phyloP scores from a whole-genome alignment of 2,888 invertebrate genomes.

The Syrphus vitripennis region DNA sequence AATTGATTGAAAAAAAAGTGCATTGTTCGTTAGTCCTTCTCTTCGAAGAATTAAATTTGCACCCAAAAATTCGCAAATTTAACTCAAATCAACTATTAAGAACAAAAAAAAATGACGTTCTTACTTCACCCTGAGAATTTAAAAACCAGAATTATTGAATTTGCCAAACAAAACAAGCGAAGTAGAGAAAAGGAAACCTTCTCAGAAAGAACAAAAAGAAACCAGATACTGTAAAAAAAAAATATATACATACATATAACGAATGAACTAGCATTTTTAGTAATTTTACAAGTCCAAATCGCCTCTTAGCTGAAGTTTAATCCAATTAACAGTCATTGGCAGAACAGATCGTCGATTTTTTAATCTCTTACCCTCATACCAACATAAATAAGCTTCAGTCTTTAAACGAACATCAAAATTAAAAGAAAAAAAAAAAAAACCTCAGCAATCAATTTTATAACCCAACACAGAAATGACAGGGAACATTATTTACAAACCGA shows the following conservation, averaged over 20 bases:
- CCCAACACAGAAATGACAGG: slow-evolving; percentile 37
- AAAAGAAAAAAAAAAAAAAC: background rate
- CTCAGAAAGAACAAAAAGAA: background rate
- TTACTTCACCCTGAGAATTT: background rate
- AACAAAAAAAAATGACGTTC: background rate
- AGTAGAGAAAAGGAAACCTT: background rate
- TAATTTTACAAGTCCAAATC: slow-evolving; percentile 52
- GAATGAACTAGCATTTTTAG: slow-evolving; percentile 5
- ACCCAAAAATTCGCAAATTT: background rate
- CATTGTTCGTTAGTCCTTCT: background rate
- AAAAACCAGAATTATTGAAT: background rate
- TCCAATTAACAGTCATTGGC: slow-evolving; percentile 69
- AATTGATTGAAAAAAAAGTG: too few relatives aligned
- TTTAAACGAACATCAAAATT: background rate
- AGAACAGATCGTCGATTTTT: slow-evolving; percentile 34
- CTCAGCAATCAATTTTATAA: slow-evolving; percentile 52
- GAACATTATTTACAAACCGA: slow-evolving; percentile 16
- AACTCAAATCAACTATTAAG: background rate
- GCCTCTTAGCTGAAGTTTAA: slow-evolving; percentile 60
- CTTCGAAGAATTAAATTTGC: background rate
- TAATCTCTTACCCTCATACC: background rate
- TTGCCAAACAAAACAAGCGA: background rate
- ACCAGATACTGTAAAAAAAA: background rate
- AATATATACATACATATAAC: background rate
- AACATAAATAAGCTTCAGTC: background rate